phyloP scores from a whole-genome alignment of 2,113 vertebrate genomes.

The Dicrurus megarhynchus region DNA sequence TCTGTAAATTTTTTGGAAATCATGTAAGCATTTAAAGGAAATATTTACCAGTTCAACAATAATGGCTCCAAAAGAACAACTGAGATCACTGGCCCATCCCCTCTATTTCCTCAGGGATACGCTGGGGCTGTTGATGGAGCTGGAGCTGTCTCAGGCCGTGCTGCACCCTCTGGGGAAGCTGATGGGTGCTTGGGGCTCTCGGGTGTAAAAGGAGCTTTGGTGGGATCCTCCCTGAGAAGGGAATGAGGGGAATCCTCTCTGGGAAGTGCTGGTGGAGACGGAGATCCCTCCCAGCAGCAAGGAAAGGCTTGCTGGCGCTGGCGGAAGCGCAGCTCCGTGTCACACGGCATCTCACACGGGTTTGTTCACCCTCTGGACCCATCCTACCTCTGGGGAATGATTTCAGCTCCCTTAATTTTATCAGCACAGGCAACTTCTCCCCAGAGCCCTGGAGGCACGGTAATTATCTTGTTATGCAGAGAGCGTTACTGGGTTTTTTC shows the following conservation, averaged over 20 bases:
- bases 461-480: neutral
- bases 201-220: neutral
- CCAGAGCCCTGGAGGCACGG: neutral
- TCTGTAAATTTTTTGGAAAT: neutral
- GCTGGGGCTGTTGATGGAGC: neutral
- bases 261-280: neutral
- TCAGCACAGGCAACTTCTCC: neutral
- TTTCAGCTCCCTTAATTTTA: neutral
- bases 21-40: neutral
- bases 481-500: neutral
- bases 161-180: neutral
- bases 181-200: neutral
- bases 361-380: neutral
- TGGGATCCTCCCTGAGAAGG: neutral
- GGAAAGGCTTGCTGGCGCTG: neutral
- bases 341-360: neutral
- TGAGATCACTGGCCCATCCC: neutral
- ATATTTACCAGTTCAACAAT: constrained; percentile 21
- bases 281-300: neutral
- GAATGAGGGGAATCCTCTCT: neutral
- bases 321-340: accelerated
- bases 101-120: neutral
- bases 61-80: neutral
- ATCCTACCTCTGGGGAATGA: neutral
- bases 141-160: neutral